Evolutionary conservation across 2,113 vertebrate genomes (phyloP).

Genomic region (Hydrolagus affinis): DNA sequence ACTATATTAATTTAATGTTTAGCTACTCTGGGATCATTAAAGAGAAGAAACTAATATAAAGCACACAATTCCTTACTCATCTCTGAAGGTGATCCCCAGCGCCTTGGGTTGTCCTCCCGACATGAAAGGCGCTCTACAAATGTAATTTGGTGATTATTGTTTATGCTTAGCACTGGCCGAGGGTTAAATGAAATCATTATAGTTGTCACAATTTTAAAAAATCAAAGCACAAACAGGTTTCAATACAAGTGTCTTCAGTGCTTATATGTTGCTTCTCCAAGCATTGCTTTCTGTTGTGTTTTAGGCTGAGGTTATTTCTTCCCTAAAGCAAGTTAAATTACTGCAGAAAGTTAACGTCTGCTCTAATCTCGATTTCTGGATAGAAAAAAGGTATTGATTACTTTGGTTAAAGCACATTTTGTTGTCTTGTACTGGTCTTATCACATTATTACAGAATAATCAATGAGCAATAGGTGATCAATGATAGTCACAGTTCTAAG

Average conservation of each 20-base stretch:
- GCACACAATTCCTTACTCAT: no score
- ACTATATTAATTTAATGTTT: no score
- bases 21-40: no score
- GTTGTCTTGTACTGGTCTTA: background rate
- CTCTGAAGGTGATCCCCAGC: no score
- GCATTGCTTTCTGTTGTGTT: background rate
- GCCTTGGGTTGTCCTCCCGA: no score
- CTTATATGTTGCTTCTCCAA: background rate
- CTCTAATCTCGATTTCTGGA: background rate
- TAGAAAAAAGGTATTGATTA: background rate
- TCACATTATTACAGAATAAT: background rate
- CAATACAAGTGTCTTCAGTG: background rate
- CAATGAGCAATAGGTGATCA: background rate
- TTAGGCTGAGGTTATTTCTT: background rate
- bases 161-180: no score
- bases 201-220: background rate
- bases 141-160: no score
- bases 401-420: conserved; percentile 1
- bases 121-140: no score
- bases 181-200: no score
- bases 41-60: no score
- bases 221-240: background rate
- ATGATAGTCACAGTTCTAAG: background rate
- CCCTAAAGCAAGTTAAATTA: background rate
- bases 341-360: background rate